These are phyloP conservation scores for Abramis brama DNA, from an alignment of 2,113 vertebrate genomes.

Conservation along the genomic window DNA sequence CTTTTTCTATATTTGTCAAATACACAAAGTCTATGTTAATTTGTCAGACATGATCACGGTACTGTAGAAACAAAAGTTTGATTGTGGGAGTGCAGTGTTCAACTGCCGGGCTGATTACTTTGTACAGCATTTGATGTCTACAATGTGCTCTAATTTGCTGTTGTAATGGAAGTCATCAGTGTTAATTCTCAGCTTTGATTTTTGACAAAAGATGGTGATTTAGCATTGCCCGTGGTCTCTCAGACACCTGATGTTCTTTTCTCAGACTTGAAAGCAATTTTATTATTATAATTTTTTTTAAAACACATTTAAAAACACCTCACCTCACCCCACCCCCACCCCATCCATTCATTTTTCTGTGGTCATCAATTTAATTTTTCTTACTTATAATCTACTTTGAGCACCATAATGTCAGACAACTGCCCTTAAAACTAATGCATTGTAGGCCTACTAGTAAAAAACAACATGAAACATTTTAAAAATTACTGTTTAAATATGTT, in stretches of 20 bases:
- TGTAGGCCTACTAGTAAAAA: neutral
- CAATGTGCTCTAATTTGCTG: conserved; percentile 52
- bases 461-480: neutral
- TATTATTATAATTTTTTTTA: conserved; percentile 25
- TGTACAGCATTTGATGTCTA: conserved; percentile 43
- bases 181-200: conserved; percentile 51
- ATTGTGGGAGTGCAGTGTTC: conserved; percentile 38
- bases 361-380: neutral
- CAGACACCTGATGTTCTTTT: conserved; percentile 41
- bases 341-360: neutral
- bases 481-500: neutral
- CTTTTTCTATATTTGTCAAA: conserved; percentile 28
- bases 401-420: neutral
- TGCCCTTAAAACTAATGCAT: neutral
- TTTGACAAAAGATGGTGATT: conserved; percentile 51
- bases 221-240: conserved; percentile 18
- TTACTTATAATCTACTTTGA: neutral
- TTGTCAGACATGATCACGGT: conserved; percentile 34
- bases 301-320: neutral
- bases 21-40: conserved; percentile 30
- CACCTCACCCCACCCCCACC: too few species aligned
- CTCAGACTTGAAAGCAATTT: conserved; percentile 28
- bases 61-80: conserved; percentile 46
- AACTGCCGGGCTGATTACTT: conserved; percentile 41
- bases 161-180: conserved; percentile 53